Conservation (phyloP, 64 coral and sea anemone genomes). For the Anthopleura sola region DNA sequence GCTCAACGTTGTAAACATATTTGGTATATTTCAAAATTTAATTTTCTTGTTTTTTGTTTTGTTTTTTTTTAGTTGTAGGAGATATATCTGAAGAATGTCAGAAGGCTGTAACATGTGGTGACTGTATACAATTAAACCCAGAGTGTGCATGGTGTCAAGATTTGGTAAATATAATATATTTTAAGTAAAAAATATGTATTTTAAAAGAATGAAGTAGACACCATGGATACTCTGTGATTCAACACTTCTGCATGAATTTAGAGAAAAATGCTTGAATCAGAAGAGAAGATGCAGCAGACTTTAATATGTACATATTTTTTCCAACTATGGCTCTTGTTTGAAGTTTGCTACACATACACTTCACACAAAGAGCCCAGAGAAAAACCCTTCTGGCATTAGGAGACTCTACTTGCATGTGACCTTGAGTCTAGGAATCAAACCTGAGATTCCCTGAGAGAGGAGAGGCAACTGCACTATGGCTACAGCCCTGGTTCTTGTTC, state of each 20-base stretch:
- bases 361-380: too few relatives aligned
- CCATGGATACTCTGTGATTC: not conserved
- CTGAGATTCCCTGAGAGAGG: too few relatives aligned
- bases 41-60: not conserved
- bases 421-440: too few relatives aligned
- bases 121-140: slow-evolving; percentile 40
- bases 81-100: slow-evolving; percentile 19
- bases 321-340: too few relatives aligned
- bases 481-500: too few relatives aligned
- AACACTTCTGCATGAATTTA: not conserved
- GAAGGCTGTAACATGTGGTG: slow-evolving; percentile 32
- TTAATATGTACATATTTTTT: too few relatives aligned
- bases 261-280: too few relatives aligned
- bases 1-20: not conserved
- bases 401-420: too few relatives aligned
- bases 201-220: not conserved
- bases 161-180: not conserved
- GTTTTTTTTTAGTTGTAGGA: not conserved
- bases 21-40: not conserved
- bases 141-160: slow-evolving; percentile 62
- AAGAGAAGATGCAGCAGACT: too few relatives aligned
- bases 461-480: too few relatives aligned
- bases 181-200: not conserved
- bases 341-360: too few relatives aligned
- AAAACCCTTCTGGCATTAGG: too few relatives aligned